A percentile compares a stretch with the other conserved stretches of the same genome.
Conservation (phyloP, 2,797 vertebrate species). For the Denticeps clupeoides region DNA sequence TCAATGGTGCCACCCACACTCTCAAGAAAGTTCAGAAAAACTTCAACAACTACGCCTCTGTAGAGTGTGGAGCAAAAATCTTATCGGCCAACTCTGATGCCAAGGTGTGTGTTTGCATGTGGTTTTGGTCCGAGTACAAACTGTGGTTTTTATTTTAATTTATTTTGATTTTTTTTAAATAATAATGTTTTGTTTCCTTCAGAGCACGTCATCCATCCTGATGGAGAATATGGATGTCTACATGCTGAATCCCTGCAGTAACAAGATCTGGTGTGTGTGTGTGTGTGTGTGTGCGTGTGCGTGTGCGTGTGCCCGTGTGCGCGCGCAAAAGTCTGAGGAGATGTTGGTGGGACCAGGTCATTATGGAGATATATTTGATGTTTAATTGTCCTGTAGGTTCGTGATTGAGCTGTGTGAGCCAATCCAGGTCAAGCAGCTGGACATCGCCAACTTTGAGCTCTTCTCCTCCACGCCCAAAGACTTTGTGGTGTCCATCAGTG, state of each 20-base stretch:
- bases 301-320: too few relatives aligned
- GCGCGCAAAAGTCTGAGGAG: too few relatives aligned
- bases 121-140: too few relatives aligned
- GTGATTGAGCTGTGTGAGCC: conserved; percentile 97
- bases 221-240: conserved; percentile 96
- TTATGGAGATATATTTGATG: too few relatives aligned
- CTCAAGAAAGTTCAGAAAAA: conserved; percentile 89
- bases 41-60: conserved; percentile 92
- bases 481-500: conserved; percentile 93
- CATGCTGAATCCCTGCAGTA: conserved; percentile 95
- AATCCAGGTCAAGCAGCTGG: conserved; percentile 93
- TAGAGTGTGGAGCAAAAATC: conserved; percentile 95
- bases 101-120: conserved; percentile 75
- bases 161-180: not conserved
- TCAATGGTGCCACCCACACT: conserved; percentile 58
- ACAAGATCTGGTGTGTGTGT: conserved; percentile 83
- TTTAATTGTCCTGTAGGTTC: conserved; percentile 80
- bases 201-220: conserved; percentile 93
- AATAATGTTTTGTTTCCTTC: conserved; percentile 26
- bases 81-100: conserved; percentile 86
- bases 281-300: not conserved
- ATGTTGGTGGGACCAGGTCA: too few relatives aligned
- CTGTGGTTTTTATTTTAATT: not conserved
- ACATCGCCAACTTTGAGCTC: conserved; percentile 96
- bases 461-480: conserved; percentile 98